Base-by-base conservation (phyloP, 2,113 vertebrate species). In the Festucalex cinctus region DNA sequence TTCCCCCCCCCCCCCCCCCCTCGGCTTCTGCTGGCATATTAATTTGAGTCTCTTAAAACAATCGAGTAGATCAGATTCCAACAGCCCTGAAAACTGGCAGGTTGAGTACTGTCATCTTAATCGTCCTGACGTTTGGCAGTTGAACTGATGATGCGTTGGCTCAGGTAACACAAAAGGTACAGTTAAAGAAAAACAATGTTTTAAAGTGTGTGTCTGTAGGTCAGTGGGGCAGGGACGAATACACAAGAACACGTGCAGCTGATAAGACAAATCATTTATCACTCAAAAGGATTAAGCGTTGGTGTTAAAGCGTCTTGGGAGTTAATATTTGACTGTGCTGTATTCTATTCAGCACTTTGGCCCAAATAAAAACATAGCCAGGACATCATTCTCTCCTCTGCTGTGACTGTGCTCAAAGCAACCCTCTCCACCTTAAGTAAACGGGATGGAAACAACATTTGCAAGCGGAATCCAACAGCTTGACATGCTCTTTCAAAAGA, bases 291-390 rank as follows among this genome's bases (percentile, higher is more conserved):
- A 56, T 69, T 65, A 68, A 17, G 68, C 26, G 56, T 26, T 63
- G 22, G 10, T 36, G 14, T 62, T 66, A 39, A 3, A 14, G 51
- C 26, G 51, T 32, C 26, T 28, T 60, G 16, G 35, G n/a, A 71
- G 80, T 79, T 85, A 79, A 83, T 88, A 73, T 83, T 84, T 84
- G 71, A 84, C 48, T 63, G n/a, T 12, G 6, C 10, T 58, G 13
- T 57, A 17, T 14, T 64, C 0, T 20, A 28, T 26, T 32, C 1
- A 14, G 28, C 17, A 62, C 22, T 16, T 63, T 32, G 54, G 54
- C 36, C 28, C 59, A 61, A 41, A 41, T 39, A 22, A 6, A 39
- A 39, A 57, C 6, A 57, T 32, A 17, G 16, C 16, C 6, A n/a
- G n/a, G n/a, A n/a, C n/a, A n/a, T n/a, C n/a, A 22, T 14, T 14